A percentile compares a stretch with the other conserved stretches of the same genome.
Evolutionary conservation across 1,140 invertebrate genomes (phyloP).

Genomic region (Yoshiicerus persimilis): DNA sequence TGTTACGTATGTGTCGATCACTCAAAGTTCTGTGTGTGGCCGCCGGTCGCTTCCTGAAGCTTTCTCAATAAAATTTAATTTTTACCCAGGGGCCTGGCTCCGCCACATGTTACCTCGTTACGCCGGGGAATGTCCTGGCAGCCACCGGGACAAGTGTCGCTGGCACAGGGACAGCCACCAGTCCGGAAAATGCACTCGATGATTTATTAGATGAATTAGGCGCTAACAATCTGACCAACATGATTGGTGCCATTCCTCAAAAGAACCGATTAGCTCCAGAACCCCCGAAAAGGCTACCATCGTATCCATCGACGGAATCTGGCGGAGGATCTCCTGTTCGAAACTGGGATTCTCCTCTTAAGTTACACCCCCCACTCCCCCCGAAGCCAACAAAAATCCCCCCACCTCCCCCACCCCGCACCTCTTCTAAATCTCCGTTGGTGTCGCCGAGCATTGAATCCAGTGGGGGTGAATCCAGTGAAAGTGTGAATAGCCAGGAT

Average conservation of each 20-base stretch:
- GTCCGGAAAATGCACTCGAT: conserved; percentile 91
- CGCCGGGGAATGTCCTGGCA: conserved; percentile 9
- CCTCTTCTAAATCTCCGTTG: conserved; percentile 47
- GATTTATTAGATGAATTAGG: conserved; percentile 86
- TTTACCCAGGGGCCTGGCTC: conserved; percentile 9
- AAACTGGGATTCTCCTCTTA: conserved; percentile 31
- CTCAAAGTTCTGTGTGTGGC: not conserved
- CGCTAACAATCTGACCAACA: conserved; percentile 63
- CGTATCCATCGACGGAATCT: conserved; percentile 52
- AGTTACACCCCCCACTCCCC: conserved; percentile 45
- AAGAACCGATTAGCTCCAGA: not conserved
- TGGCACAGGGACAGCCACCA: conserved; percentile 54
- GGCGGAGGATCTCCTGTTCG: conserved; percentile 48
- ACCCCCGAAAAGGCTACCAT: conserved; percentile 51
- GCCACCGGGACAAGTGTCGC: not conserved
- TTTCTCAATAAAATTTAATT: conserved; percentile 27
- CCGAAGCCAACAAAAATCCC: conserved; percentile 49
- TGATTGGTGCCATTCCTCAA: not conserved
- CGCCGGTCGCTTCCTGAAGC: conserved; percentile 2
- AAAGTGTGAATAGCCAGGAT: conserved; percentile 76
- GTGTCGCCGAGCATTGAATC: conserved; percentile 43
- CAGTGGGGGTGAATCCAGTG: conserved; percentile 56
- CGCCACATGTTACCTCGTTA: conserved; percentile 4
- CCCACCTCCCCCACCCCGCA: conserved; percentile 44
- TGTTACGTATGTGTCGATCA: conserved; percentile 6